Base-by-base conservation (phyloP, 2,113 vertebrate species). In the Henicopernis longicauda region DNA sequence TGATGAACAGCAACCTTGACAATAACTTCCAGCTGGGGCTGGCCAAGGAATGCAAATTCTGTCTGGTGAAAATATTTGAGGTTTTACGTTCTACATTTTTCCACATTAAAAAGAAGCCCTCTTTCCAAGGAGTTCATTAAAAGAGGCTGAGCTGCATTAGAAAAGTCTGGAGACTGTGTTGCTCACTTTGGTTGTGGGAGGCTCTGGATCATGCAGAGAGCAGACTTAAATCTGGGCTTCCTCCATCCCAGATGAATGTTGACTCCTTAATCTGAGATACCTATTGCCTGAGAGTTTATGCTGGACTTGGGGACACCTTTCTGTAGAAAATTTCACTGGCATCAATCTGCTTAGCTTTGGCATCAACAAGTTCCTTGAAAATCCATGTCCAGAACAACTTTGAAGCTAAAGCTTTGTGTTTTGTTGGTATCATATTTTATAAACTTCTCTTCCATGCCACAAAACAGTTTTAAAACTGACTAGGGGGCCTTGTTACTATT, bases 21-120 rank as follows among this genome's bases (percentile, higher is more conserved):
- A 95, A 89, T 59, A 95, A 94, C 54, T 96, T 93, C 79, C 92
- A 95, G 92, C 92, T 95, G 90, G 67, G 50, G 8, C 82, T 90
- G 71, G 79, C 85, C 85, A 94, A 88, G 85, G 90, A 90, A 94
- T 92, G 74, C 0, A 8, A 95, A 36, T 67, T 83, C 84, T 93
- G 92, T 78, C 93, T 95, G 82, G 74, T 74, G 62, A 96, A 96
- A 96, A 95, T 94, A 94, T 59, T 94, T 96, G 92, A 90, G 90
- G 93, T 90, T 96, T 96, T 88, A 70, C 42, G 3, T 97, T 93
- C 77, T 85, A 49, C 71, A 82, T 96, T 95, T 96, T 96, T 96
- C 95, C 88, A 71, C 88, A 88, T 83, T 86, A 96, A 94, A 93
- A 93, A 15, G 63, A 83, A 93, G 18, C 10, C n/a, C 7, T 62